Conservation (phyloP, 2,888 invertebrate genomes). For the Eristalis pertinax region DNA sequence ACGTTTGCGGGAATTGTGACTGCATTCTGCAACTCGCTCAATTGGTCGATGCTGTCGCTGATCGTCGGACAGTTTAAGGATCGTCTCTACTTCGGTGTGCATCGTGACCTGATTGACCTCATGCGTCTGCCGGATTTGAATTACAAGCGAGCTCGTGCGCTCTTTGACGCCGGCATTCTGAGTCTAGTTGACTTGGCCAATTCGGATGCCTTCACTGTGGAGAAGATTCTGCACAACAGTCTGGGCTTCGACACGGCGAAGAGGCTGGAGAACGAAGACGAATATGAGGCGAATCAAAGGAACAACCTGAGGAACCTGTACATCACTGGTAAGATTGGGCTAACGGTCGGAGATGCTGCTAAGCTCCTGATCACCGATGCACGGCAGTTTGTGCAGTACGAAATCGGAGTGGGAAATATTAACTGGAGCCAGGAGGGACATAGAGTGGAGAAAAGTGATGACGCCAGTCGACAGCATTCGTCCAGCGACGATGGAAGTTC, state of each 20-base stretch:
- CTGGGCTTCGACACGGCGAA: conserved; percentile 93
- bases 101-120: conserved; percentile 94
- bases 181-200: conserved; percentile 90
- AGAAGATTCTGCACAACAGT: conserved; percentile 89
- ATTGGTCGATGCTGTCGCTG: conserved; percentile 95
- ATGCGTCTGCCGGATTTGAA: conserved; percentile 92
- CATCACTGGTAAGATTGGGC: conserved; percentile 90
- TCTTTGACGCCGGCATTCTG: conserved; percentile 91
- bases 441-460: neutral
- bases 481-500: conserved; percentile 70
- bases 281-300: conserved; percentile 85
- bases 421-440: conserved; percentile 83
- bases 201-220: conserved; percentile 86
- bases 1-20: conserved; percentile 99
- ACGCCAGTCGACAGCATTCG: conserved; percentile 68
- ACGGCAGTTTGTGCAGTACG: conserved; percentile 86
- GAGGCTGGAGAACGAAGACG: conserved; percentile 87
- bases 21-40: conserved; percentile 95
- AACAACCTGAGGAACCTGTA: conserved; percentile 88
- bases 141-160: conserved; percentile 90
- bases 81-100: conserved; percentile 96
- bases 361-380: conserved; percentile 90
- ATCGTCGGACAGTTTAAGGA: conserved; percentile 96
- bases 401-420: conserved; percentile 88
- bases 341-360: conserved; percentile 92